Percentiles rank a stretch among this genome's conserved stretches.
phyloP scores from a whole-genome alignment of 2,797 vertebrate species.

The Valencia hispanica region DNA sequence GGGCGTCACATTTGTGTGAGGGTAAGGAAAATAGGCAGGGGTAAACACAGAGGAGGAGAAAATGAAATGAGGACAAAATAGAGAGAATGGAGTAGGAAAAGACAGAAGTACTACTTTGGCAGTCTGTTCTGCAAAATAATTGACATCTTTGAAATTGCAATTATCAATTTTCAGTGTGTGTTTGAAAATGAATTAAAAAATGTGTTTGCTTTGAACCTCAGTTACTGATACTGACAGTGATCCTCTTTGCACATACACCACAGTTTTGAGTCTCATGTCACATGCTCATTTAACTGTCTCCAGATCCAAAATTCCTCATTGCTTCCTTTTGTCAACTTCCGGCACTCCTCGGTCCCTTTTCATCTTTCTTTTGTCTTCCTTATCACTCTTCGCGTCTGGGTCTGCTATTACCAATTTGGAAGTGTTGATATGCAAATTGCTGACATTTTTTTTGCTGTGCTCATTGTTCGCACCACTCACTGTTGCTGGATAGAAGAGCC shows the following conservation, averaged over 20 bases:
- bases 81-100: slow-evolving; percentile 9
- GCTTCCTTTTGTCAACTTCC: slow-evolving; percentile 18
- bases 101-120: slow-evolving; percentile 19
- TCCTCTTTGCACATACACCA: slow-evolving; percentile 28
- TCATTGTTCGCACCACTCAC: slow-evolving; percentile 49
- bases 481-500: slow-evolving; percentile 43
- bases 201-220: slow-evolving; percentile 26
- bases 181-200: slow-evolving; percentile 34
- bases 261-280: not conserved
- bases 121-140: slow-evolving; percentile 31
- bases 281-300: slow-evolving; percentile 12
- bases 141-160: slow-evolving; percentile 46
- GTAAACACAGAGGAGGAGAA: slow-evolving; percentile 32
- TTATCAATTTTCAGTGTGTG: slow-evolving; percentile 30
- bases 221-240: slow-evolving; percentile 41
- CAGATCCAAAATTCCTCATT: slow-evolving; percentile 12
- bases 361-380: slow-evolving; percentile 2
- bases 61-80: slow-evolving; percentile 29
- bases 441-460: slow-evolving; percentile 39
- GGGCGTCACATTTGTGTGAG: slow-evolving; percentile 32
- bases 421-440: slow-evolving; percentile 59
- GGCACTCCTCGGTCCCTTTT: slow-evolving; percentile 12
- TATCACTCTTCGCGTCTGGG: slow-evolving; percentile 22
- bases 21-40: slow-evolving; percentile 41
- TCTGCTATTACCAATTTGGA: slow-evolving; percentile 30